Evolutionary conservation across 2,888 invertebrate species (phyloP).

Genomic region (Protodeltote pygarga): DNA sequence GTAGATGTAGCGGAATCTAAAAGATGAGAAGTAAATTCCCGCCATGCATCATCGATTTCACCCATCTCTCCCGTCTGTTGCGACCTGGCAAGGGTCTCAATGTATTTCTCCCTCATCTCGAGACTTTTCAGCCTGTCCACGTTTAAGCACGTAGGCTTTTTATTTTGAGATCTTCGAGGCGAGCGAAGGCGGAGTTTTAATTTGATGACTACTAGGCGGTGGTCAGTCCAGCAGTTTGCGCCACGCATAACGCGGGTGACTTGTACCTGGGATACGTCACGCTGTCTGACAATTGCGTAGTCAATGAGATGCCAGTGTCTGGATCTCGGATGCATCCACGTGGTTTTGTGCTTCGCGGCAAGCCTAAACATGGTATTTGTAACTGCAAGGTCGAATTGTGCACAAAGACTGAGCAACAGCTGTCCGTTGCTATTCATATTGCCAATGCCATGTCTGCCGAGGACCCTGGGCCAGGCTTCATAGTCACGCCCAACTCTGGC

Average conservation of each 20-base stretch:
- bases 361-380: constrained; percentile 46
- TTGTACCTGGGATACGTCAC: constrained; percentile 32
- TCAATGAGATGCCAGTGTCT: constrained; percentile 47
- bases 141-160: not conserved
- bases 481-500: too few species aligned
- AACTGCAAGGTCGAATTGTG: constrained; percentile 32
- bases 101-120: not conserved
- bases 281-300: constrained; percentile 20
- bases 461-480: constrained; percentile 43
- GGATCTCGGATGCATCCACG: constrained; percentile 51
- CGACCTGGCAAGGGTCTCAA: too few species aligned
- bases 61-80: not conserved
- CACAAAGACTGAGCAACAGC: too few species aligned
- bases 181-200: constrained; percentile 2
- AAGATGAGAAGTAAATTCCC: not conserved
- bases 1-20: not conserved
- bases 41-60: not conserved
- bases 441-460: too few species aligned
- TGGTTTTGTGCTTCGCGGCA: constrained; percentile 37
- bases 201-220: constrained; percentile 35
- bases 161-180: not conserved
- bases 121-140: constrained; percentile 11
- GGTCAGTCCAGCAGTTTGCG: constrained; percentile 42
- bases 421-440: too few species aligned
- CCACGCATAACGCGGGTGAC: constrained; percentile 46